Conservation (phyloP, 2,888 invertebrate species). For the Leistus spinibarbis region DNA sequence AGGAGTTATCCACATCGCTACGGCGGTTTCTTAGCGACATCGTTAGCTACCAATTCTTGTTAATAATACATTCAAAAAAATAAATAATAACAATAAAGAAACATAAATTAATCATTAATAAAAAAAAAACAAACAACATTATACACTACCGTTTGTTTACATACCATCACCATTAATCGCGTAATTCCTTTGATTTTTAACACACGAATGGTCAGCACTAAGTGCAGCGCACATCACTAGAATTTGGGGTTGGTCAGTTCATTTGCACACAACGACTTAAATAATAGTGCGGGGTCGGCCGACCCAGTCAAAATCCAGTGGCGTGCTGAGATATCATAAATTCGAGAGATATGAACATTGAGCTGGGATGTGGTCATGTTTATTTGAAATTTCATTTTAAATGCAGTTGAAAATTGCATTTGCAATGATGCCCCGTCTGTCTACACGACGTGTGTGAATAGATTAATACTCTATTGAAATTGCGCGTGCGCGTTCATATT, state of each 20-base stretch:
- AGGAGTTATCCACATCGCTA: conserved; percentile 58
- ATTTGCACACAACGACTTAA: background rate
- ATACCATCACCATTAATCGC: background rate
- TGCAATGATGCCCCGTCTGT: too few species aligned
- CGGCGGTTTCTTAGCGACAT: conserved; percentile 56
- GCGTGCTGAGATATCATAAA: background rate
- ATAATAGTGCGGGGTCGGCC: background rate
- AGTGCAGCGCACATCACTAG: background rate
- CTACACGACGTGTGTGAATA: background rate
- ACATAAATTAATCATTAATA: background rate
- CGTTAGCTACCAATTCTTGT: conserved; percentile 39
- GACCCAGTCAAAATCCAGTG: background rate
- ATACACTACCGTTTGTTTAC: conserved; percentile 28
- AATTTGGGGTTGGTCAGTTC: background rate
- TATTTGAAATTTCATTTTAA: background rate
- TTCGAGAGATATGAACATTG: background rate
- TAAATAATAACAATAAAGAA: conserved; percentile 10
- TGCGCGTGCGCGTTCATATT: too few species aligned
- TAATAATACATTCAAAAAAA: conserved; percentile 15
- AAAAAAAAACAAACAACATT: conserved; percentile 20
- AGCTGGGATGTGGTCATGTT: background rate
- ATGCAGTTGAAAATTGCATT: too few species aligned
- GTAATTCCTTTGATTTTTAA: background rate
- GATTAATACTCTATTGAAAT: background rate
- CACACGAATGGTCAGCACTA: background rate